A percentile compares a stretch with the other conserved stretches of the same genome.
phyloP scores from a whole-genome alignment of 2,797 vertebrate species.

The Spatula clypeata region DNA sequence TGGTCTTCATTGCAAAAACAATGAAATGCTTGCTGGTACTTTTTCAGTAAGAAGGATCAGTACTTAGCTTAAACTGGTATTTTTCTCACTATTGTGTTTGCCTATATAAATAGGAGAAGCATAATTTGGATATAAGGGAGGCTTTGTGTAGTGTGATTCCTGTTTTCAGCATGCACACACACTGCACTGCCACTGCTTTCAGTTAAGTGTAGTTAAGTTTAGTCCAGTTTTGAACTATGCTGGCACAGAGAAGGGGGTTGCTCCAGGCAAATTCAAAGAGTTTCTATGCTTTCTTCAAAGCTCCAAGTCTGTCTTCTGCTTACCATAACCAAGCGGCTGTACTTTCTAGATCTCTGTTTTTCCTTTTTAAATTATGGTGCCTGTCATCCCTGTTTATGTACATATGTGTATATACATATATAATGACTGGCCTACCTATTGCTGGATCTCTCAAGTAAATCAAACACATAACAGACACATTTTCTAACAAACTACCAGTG shows the following conservation, averaged over 20 bases:
- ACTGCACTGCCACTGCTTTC: background rate
- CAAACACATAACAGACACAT: background rate
- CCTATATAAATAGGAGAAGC: background rate
- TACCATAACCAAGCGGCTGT: background rate
- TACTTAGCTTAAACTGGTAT: background rate
- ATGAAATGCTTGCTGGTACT: background rate
- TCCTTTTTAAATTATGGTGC: background rate
- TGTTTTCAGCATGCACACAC: fast-evolving
- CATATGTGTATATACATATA: fast-evolving
- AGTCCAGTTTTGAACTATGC: background rate
- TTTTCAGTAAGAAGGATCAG: background rate
- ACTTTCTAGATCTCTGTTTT: background rate
- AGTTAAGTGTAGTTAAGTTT: background rate
- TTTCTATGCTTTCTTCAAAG: background rate
- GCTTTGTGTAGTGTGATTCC: background rate
- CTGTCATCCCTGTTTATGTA: background rate
- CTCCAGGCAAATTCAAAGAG: background rate
- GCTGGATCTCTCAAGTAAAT: background rate
- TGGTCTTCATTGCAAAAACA: background rate
- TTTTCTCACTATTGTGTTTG: background rate
- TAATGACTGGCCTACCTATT: background rate
- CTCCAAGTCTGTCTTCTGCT: background rate
- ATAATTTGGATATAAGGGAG: background rate
- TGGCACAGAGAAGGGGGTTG: background rate
- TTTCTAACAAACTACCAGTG: background rate